These are phyloP conservation scores for Alouatta palliata DNA, from an alignment of 2,113 vertebrate genomes.

Conservation along the genomic window DNA sequence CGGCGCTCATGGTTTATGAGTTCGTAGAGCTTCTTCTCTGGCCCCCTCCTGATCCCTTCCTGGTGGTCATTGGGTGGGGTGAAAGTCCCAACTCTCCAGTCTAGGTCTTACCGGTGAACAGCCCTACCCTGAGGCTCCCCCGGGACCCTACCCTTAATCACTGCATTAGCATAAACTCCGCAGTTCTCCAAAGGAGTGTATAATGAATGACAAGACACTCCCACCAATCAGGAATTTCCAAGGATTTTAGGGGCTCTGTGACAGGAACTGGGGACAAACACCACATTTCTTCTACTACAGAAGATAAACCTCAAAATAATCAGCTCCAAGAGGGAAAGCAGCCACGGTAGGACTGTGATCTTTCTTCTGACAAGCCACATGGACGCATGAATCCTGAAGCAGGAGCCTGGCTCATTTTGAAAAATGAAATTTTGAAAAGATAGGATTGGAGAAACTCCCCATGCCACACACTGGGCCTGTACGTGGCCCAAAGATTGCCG, in stretches of 20 bases:
- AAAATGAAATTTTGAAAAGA: background rate
- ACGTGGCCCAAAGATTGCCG: background rate
- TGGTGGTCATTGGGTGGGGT: background rate
- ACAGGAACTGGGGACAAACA: too few relatives aligned
- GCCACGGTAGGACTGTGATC: too few relatives aligned
- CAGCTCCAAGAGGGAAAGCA: fast-evolving
- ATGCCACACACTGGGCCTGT: too few relatives aligned
- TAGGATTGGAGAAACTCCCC: background rate
- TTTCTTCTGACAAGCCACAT: background rate
- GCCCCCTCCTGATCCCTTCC: background rate
- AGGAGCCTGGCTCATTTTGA: background rate
- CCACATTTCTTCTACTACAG: background rate
- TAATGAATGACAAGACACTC: background rate
- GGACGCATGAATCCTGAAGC: background rate
- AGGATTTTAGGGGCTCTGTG: background rate
- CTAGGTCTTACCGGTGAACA: too few relatives aligned
- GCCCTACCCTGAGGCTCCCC: background rate
- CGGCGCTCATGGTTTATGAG: background rate
- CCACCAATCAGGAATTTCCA: background rate
- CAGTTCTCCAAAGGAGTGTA: too few relatives aligned
- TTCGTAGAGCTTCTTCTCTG: background rate
- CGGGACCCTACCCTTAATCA: background rate
- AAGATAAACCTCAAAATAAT: background rate
- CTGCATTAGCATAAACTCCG: background rate
- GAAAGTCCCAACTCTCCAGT: background rate